Conservation (phyloP, 2,888 invertebrate genomes). For the Drosophila algonquin region DNA sequence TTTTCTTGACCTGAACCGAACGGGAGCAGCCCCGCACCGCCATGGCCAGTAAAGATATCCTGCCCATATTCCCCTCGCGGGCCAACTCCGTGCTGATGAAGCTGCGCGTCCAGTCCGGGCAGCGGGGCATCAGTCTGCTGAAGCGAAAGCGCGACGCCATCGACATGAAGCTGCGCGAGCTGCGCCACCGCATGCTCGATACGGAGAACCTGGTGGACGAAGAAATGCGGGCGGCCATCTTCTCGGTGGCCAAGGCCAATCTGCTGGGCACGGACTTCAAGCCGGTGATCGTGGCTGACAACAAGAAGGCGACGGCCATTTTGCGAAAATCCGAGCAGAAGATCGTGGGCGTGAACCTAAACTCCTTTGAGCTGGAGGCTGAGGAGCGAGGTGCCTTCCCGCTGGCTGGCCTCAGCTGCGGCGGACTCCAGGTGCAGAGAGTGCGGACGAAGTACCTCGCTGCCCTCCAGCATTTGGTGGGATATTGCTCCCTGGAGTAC, state of each 20-base stretch:
- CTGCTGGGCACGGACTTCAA: constrained; percentile 73
- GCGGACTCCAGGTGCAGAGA: constrained; percentile 71
- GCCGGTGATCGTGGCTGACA: constrained; percentile 56
- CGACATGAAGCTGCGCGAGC: constrained; percentile 72
- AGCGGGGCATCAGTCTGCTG: constrained; percentile 72
- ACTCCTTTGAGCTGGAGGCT: constrained; percentile 57
- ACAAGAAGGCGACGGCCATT: constrained; percentile 44
- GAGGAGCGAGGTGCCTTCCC: constrained; percentile 42
- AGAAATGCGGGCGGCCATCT: constrained; percentile 65
- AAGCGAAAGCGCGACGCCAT: constrained; percentile 80
- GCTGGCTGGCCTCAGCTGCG: constrained; percentile 72
- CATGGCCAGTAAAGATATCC: constrained; percentile 59
- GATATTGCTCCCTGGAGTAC: constrained; percentile 67
- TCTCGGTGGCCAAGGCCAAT: constrained; percentile 76
- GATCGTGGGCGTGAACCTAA: constrained; percentile 72
- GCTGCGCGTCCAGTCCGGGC: constrained; percentile 64
- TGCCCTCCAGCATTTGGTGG: constrained; percentile 56
- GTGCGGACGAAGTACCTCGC: constrained; percentile 63
- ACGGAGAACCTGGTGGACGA: constrained; percentile 43
- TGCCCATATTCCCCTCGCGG: constrained; percentile 76
- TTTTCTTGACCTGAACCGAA: not conserved
- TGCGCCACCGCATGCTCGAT: constrained; percentile 37
- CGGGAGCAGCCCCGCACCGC: not conserved
- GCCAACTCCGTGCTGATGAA: constrained; percentile 75
- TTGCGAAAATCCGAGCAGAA: constrained; percentile 55